Percentiles rank a stretch among this genome's conserved stretches.
Evolutionary conservation across 2,888 invertebrate species (phyloP).

Genomic region (Hyposoter dolosus): DNA sequence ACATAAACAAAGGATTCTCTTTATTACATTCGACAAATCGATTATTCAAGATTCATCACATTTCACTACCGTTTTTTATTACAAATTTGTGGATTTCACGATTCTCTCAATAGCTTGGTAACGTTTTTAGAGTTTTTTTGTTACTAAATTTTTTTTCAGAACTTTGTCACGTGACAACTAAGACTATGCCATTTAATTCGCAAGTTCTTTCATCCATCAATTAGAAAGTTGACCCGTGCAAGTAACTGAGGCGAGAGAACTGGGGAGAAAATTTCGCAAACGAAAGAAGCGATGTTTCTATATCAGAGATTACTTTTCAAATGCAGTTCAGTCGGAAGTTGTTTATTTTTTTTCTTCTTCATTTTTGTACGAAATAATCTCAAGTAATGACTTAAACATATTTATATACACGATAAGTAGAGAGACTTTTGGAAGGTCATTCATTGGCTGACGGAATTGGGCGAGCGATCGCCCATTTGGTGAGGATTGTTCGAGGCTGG

Average conservation of each 20-base stretch:
- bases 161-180: too few species aligned
- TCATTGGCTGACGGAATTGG: slow-evolving; percentile 78
- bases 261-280: too few species aligned
- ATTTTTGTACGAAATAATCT: slow-evolving; percentile 58
- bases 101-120: neutral
- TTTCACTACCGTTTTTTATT: neutral
- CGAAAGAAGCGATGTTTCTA: too few species aligned
- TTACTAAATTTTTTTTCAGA: neutral
- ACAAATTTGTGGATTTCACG: neutral
- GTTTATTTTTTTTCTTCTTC: slow-evolving; percentile 24
- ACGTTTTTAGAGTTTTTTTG: neutral
- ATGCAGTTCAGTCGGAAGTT: slow-evolving; percentile 1
- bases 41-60: neutral
- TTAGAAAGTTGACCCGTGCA: too few species aligned
- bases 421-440: slow-evolving; percentile 3
- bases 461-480: slow-evolving; percentile 78
- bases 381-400: slow-evolving; percentile 44
- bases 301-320: neutral
- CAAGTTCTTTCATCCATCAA: too few species aligned
- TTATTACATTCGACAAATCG: neutral
- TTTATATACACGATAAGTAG: slow-evolving; percentile 44
- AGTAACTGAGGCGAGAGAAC: too few species aligned
- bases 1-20: neutral
- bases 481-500: slow-evolving; percentile 76
- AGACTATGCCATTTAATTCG: too few species aligned